Conservation (phyloP, 2,888 invertebrate genomes). For the Nephrotoma appendiculata region DNA sequence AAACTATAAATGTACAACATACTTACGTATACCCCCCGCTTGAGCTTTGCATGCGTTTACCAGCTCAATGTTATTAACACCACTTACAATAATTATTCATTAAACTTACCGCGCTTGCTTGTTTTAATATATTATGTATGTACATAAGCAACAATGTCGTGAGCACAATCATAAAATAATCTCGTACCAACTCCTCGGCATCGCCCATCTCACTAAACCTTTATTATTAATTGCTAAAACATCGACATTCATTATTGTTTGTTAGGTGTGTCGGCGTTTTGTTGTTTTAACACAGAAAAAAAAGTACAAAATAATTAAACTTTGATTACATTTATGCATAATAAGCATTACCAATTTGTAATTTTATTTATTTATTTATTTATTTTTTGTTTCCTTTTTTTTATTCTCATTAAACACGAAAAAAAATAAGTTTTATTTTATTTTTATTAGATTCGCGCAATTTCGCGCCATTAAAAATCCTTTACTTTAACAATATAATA, state of each 20-base stretch:
- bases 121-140: too few relatives aligned
- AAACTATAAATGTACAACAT: too few relatives aligned
- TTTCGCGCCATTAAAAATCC: neutral
- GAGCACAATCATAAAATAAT: neutral
- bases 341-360: neutral
- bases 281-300: neutral
- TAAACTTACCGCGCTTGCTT: neutral
- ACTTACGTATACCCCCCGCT: too few relatives aligned
- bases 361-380: neutral
- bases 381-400: neutral
- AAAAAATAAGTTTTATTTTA: neutral
- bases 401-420: neutral
- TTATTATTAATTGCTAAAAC: neutral
- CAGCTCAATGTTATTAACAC: neutral
- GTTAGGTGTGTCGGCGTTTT: neutral
- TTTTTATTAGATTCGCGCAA: neutral
- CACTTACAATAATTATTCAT: neutral
- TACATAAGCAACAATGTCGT: neutral
- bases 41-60: too few relatives aligned
- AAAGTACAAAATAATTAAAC: neutral
- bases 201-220: too few relatives aligned
- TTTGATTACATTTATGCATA: neutral
- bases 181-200: neutral
- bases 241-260: neutral
- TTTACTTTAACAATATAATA: neutral